phyloP scores from a whole-genome alignment of 2,888 invertebrate genomes.

The Eubasilissa splendida region DNA sequence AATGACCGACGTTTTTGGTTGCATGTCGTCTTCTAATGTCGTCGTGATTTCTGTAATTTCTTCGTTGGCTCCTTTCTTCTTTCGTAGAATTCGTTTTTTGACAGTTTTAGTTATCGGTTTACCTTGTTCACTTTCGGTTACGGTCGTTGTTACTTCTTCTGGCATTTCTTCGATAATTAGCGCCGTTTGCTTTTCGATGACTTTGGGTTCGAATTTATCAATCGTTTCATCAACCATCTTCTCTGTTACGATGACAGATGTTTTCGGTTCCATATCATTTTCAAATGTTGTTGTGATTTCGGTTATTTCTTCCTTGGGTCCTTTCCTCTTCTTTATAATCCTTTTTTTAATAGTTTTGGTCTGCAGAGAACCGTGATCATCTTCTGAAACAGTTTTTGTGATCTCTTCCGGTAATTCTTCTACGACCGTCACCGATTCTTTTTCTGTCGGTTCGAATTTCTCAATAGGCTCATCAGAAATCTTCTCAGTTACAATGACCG shows the following conservation, averaged over 20 bases:
- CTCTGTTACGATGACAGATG: slow-evolving; percentile 61
- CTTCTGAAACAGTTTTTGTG: slow-evolving; percentile 61
- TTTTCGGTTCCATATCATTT: slow-evolving; percentile 64
- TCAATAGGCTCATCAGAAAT: slow-evolving; percentile 61
- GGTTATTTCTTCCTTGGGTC: slow-evolving; percentile 62
- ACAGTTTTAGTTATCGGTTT: slow-evolving; percentile 63
- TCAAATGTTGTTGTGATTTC: slow-evolving; percentile 62
- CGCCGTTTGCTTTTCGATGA: not conserved
- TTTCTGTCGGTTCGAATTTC: slow-evolving; percentile 60
- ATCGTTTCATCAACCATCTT: slow-evolving; percentile 61
- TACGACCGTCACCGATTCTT: slow-evolving; percentile 62
- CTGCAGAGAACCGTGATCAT: slow-evolving; percentile 64
- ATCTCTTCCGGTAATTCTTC: slow-evolving; percentile 59
- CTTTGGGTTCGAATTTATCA: slow-evolving; percentile 17
- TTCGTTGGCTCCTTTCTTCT: slow-evolving; percentile 60
- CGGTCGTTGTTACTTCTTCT: slow-evolving; percentile 60
- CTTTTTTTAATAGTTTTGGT: slow-evolving; percentile 60
- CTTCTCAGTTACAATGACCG: slow-evolving; percentile 50
- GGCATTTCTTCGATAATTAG: slow-evolving; percentile 57
- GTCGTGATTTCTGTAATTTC: slow-evolving; percentile 64
- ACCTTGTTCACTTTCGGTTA: slow-evolving; percentile 66
- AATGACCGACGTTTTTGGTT: slow-evolving; percentile 56
- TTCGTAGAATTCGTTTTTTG: slow-evolving; percentile 61
- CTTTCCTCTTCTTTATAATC: slow-evolving; percentile 62
- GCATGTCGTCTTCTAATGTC: slow-evolving; percentile 59